Evolutionary conservation across 2,797 vertebrate genomes (phyloP).

Genomic region (Hoplostethus atlanticus): DNA sequence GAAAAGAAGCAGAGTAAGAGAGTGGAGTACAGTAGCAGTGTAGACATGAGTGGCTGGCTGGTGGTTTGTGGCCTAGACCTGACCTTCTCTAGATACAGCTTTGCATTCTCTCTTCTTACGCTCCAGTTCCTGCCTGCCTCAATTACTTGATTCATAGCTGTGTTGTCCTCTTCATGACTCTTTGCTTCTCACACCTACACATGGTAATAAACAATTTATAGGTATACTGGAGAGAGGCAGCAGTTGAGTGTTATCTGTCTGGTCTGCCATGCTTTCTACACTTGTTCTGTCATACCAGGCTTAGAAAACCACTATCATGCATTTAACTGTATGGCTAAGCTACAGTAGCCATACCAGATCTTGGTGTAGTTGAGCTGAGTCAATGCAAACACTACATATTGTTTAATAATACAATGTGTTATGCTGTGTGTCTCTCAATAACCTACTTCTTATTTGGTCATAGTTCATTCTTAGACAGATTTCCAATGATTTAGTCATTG

Average conservation of each 20-base stretch:
- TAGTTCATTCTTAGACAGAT: not conserved
- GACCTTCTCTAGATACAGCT: constrained; percentile 1
- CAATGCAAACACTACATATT: constrained; percentile 10
- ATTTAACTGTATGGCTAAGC: too few species aligned
- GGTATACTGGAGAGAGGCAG: not conserved
- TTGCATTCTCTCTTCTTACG: constrained; percentile 16
- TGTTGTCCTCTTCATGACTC: constrained; percentile 33
- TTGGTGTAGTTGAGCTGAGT: constrained; percentile 15
- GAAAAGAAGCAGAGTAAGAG: too few species aligned
- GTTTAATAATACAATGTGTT: not conserved
- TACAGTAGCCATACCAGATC: too few species aligned
- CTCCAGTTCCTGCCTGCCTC: constrained; percentile 43
- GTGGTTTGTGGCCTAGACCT: constrained; percentile 24
- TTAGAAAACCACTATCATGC: not conserved
- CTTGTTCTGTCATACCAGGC: not conserved
- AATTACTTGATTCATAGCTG: constrained; percentile 7
- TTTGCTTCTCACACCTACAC: constrained; percentile 30
- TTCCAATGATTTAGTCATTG: constrained; percentile 21
- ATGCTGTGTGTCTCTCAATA: constrained; percentile 10
- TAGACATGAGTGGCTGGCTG: not conserved
- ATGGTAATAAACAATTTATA: constrained; percentile 57
- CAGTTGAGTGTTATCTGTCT: constrained; percentile 7
- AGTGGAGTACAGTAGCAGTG: too few species aligned
- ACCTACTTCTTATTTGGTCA: constrained; percentile 11
- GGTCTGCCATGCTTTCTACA: not conserved